Evolutionary conservation across 2,888 invertebrate species (phyloP), one percentile per base, ranked within the genome.

Genomic region (Scotopteryx bipunctaria): DNA sequence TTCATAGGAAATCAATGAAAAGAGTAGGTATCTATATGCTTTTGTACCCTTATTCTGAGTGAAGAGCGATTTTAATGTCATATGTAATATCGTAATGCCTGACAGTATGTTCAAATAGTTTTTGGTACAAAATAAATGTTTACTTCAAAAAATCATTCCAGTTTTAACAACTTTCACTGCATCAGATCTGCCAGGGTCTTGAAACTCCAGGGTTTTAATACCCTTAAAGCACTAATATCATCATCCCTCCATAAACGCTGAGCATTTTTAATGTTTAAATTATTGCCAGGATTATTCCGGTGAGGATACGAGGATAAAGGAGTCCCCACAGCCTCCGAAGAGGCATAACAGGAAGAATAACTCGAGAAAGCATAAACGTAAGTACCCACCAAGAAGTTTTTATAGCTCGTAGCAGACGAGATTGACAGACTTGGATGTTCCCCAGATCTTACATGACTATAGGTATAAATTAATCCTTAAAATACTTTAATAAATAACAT

Each of bases 321-420:
- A 86, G 41, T 69, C 83, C 0, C 65, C 77, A 1, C 82, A 81
- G 45, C 72, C 77, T 5, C 79, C 83, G 5, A 83, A 89, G 65
- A 67, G 78, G 48, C 82, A 91, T 65, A 76, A 78, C 59, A 80
- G 72, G 57, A 91, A 84, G 69, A 86, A 54, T 54, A 54, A 74
- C 47, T 65, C 74, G 29, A 82, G 80, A 63, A 90, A 83, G 69
- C 78, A 80, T 47, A 89, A 88, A 74, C 87, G 91, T 84, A 78
- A 64, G 62, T 61, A 46, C 40, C 41, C 35, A 41, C 47, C 41
- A 45, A 53, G 49, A 55, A 56, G 49, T 52, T 52, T 56, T 48
- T 51, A 55, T 46, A 19, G 43, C 38, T 42, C 29, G 13, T 23
- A 9, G 23, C 31, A 29, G 16, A 14, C 9, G 16, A 55, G 45